phyloP scores from a whole-genome alignment of 2,888 invertebrate genomes.

The Cantharis rufa region DNA sequence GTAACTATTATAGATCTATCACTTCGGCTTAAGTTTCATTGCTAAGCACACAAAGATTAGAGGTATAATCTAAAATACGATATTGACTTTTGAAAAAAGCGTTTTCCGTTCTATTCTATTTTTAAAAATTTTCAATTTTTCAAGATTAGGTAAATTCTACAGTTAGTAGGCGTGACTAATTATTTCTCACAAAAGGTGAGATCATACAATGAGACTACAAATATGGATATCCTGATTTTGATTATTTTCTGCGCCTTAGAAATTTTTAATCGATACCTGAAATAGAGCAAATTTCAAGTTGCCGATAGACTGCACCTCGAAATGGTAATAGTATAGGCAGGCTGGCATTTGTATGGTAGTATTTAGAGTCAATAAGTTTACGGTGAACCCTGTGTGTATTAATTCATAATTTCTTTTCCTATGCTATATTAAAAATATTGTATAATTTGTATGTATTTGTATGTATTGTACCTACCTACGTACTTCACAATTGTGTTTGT shows the following conservation, averaged over 20 bases:
- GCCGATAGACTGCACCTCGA: background rate
- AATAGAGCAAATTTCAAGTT: background rate
- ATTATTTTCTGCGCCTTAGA: too few relatives aligned
- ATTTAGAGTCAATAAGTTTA: background rate
- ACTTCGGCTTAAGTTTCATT: background rate
- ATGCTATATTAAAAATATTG: background rate
- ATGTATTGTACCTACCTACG: background rate
- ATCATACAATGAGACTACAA: too few relatives aligned
- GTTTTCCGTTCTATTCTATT: too few relatives aligned
- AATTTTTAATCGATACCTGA: background rate
- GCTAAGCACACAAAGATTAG: background rate
- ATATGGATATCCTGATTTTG: too few relatives aligned
- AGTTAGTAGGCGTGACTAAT: too few relatives aligned
- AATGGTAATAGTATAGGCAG: background rate
- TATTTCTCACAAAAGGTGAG: too few relatives aligned
- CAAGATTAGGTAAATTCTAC: too few relatives aligned
- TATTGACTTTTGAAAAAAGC: background rate
- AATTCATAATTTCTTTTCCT: background rate
- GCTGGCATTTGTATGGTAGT: background rate
- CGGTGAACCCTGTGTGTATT: background rate
- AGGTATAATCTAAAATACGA: background rate
- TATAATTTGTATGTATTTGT: background rate
- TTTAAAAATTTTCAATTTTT: too few relatives aligned
- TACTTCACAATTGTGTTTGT: conserved; percentile 1
- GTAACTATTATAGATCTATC: background rate